A percentile compares a stretch with the other conserved stretches of the same genome.
Conservation (phyloP, 2,797 vertebrate genomes). For the Chiloscyllium punctatum region DNA sequence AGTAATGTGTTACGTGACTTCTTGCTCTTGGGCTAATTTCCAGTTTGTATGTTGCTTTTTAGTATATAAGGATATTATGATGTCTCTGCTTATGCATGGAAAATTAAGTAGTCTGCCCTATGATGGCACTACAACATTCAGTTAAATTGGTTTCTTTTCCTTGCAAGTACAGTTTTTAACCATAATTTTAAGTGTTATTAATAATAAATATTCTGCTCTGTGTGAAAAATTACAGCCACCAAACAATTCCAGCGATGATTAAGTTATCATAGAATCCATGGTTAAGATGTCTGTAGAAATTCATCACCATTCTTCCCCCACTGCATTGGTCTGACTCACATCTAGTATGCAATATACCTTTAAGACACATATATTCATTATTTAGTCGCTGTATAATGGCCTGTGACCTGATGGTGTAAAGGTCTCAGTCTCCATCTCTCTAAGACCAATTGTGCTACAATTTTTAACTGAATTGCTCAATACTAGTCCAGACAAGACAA, state of each 20-base stretch:
- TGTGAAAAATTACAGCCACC: neutral
- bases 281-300: neutral
- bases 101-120: neutral
- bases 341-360: too few relatives aligned
- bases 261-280: neutral
- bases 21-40: neutral
- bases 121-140: neutral
- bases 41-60: neutral
- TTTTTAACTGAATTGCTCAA: too few relatives aligned
- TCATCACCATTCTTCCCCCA: too few relatives aligned
- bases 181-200: neutral
- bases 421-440: too few relatives aligned
- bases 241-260: neutral
- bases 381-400: too few relatives aligned
- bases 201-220: neutral
- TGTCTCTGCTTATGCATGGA: neutral
- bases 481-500: too few relatives aligned
- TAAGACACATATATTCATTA: too few relatives aligned
- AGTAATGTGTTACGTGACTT: neutral
- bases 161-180: neutral
- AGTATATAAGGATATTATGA: neutral
- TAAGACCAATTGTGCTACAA: too few relatives aligned
- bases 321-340: too few relatives aligned
- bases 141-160: neutral
- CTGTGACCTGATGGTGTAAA: too few relatives aligned